phyloP scores from a whole-genome alignment of 1,140 invertebrate genomes.

The Halesus radiatus region DNA sequence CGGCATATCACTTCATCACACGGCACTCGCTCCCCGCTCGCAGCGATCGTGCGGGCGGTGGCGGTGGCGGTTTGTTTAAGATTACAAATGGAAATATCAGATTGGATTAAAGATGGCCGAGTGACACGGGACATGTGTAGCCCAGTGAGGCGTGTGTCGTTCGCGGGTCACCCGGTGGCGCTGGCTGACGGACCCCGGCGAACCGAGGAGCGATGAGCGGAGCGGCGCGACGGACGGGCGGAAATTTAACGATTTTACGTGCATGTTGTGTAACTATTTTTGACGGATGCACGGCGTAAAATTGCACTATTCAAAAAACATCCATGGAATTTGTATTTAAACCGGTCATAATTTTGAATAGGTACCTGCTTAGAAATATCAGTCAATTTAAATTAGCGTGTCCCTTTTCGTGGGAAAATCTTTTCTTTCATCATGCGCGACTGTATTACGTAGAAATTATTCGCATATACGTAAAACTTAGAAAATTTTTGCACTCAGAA shows the following conservation, averaged over 20 bases:
- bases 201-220: background rate
- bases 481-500: too few relatives aligned
- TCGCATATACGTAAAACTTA: too few relatives aligned
- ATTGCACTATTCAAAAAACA: too few relatives aligned
- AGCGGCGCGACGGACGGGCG: background rate
- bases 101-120: conserved; percentile 42
- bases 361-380: too few relatives aligned
- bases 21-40: background rate
- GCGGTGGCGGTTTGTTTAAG: conserved; percentile 33
- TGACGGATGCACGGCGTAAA: too few relatives aligned
- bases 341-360: too few relatives aligned
- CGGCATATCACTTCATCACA: conserved; percentile 18
- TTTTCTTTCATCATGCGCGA: too few relatives aligned
- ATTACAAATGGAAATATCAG: conserved; percentile 48
- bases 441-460: too few relatives aligned
- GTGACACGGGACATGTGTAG: conserved; percentile 33
- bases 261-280: too few relatives aligned
- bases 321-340: too few relatives aligned
- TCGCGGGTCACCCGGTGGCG: conserved; percentile 16
- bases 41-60: background rate
- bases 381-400: too few relatives aligned
- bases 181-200: background rate
- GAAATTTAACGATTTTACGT: background rate
- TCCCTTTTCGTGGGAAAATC: too few relatives aligned
- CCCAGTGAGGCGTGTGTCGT: conserved; percentile 23